Conservation (phyloP, 92 coral and sea anemone species). For the Pocillopora meandrina region DNA sequence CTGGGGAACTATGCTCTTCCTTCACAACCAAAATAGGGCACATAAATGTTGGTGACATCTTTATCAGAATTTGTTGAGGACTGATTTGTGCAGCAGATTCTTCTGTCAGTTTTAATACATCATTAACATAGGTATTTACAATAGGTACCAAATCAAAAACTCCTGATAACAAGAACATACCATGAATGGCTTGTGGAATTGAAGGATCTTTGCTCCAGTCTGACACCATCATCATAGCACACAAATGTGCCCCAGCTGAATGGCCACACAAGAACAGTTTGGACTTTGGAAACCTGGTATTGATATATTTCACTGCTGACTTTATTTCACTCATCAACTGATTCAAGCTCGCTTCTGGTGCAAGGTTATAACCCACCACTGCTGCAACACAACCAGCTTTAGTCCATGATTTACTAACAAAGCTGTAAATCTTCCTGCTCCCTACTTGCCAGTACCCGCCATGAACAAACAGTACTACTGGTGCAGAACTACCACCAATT, state of each 20-base stretch:
- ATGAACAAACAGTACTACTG: slow-evolving; percentile 70
- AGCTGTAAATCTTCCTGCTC: slow-evolving; percentile 53
- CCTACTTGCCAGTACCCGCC: slow-evolving; percentile 84
- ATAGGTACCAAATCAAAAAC: slow-evolving; percentile 62
- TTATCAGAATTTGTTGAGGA: slow-evolving; percentile 51
- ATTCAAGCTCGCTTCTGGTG: slow-evolving; percentile 72
- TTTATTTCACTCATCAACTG: slow-evolving; percentile 59
- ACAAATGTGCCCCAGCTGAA: slow-evolving; percentile 89
- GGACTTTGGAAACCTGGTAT: slow-evolving; percentile 62
- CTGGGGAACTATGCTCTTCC: slow-evolving; percentile 76
- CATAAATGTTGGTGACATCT: slow-evolving; percentile 44
- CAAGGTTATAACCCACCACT: slow-evolving; percentile 69
- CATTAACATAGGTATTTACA: slow-evolving; percentile 58
- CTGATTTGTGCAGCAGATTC: slow-evolving; percentile 72
- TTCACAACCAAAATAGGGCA: slow-evolving; percentile 66
- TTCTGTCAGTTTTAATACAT: slow-evolving; percentile 63
- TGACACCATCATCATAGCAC: slow-evolving; percentile 81
- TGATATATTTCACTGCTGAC: slow-evolving; percentile 50
- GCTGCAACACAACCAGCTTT: slow-evolving; percentile 49
- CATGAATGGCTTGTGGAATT: slow-evolving; percentile 44
- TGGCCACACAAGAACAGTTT: slow-evolving; percentile 72
- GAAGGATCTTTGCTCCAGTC: slow-evolving; percentile 33
- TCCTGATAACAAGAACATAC: slow-evolving; percentile 75
- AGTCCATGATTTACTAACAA: slow-evolving; percentile 49
- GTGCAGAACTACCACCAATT: background rate